Evolutionary conservation across 1,140 invertebrate species (phyloP).

Genomic region (Mercenaria mercenaria): DNA sequence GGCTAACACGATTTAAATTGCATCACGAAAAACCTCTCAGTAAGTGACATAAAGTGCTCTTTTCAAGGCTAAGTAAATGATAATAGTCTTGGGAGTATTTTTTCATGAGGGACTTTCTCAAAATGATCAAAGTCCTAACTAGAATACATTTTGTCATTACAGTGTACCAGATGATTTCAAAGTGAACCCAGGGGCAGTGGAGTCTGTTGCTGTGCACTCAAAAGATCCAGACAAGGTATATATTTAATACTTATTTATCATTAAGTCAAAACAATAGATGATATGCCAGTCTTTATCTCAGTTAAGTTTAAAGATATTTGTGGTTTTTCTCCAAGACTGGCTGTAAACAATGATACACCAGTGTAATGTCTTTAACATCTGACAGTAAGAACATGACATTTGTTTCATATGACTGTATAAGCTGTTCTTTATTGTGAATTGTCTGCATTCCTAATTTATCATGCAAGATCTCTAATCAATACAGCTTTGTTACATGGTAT

Average conservation of each 20-base stretch:
- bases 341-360: not conserved
- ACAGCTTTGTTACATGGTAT: not conserved
- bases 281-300: too few relatives aligned
- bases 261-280: too few relatives aligned
- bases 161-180: constrained; percentile 98
- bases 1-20: too few relatives aligned
- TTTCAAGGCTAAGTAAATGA: too few relatives aligned
- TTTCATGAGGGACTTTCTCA: constrained; percentile 25
- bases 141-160: too few relatives aligned
- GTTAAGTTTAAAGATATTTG: too few relatives aligned
- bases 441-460: not conserved
- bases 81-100: not conserved
- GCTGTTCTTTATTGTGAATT: not conserved
- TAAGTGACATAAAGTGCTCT: too few relatives aligned
- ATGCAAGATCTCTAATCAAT: not conserved
- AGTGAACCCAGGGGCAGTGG: constrained; percentile 97
- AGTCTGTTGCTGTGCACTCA: constrained; percentile 95
- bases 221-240: constrained; percentile 90
- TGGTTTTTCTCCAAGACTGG: not conserved
- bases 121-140: not conserved
- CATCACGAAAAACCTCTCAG: too few relatives aligned
- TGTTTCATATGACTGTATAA: too few relatives aligned
- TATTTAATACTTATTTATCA: not conserved
- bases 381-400: too few relatives aligned
- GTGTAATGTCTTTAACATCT: not conserved